These are phyloP conservation scores for Lampris megalopsis DNA, from an alignment of 2,113 vertebrate species.

Conservation along the genomic window DNA sequence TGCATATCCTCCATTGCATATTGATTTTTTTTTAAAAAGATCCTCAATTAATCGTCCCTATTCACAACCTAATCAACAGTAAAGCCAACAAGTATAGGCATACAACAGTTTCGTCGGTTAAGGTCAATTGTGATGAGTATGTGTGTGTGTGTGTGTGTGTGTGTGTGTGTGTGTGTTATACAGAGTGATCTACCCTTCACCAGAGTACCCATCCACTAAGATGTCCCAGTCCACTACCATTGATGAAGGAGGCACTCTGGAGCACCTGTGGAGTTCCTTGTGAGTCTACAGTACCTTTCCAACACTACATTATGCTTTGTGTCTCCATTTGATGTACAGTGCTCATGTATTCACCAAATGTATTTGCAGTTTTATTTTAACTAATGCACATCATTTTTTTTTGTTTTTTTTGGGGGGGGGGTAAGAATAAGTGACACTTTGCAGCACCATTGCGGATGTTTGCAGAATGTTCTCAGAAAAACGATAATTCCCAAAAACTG, in stretches of 20 bases:
- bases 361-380: too few relatives aligned
- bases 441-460: too few relatives aligned
- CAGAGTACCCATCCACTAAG: conserved; percentile 80
- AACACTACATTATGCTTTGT: conserved; percentile 1
- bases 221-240: conserved; percentile 90
- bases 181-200: conserved; percentile 85
- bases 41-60: neutral
- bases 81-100: too few relatives aligned
- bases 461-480: too few relatives aligned
- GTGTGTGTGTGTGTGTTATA: neutral
- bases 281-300: conserved; percentile 78
- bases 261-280: conserved; percentile 96
- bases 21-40: conserved; percentile 8
- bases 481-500: too few relatives aligned
- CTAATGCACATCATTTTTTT: too few relatives aligned
- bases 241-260: conserved; percentile 92
- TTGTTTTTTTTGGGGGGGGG: too few relatives aligned
- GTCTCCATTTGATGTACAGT: neutral
- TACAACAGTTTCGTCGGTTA: too few relatives aligned
- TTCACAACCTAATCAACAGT: neutral
- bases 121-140: too few relatives aligned
- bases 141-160: neutral
- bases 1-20: neutral
- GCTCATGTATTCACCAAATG: too few relatives aligned
- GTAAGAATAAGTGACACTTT: too few relatives aligned